Evolutionary conservation across 2,888 invertebrate species (phyloP), one percentile per base, ranked within the genome.

Genomic region (Eupithecia pulchellata): DNA sequence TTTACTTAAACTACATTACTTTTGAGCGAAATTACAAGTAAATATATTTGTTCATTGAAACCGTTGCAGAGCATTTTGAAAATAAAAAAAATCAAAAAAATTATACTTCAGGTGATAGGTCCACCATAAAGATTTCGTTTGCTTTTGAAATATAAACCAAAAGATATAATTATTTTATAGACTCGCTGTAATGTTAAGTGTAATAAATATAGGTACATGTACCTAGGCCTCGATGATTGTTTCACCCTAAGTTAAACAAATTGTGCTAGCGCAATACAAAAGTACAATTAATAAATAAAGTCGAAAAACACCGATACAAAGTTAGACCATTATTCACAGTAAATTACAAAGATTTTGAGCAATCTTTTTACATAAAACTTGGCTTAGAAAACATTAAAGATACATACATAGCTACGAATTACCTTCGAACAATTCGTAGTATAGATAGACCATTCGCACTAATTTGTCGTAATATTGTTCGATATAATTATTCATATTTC

Each of bases 281-380:
- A 72, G 52, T 70, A 57, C 65, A 77, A 77, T 58, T 66, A 68
- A 71, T 75, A 72, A 74, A 77, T 47, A 76, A 73, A 69, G 39
- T 73, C 69, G 60, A 65, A 75, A 68, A 68, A 75, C 72, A 76
- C 71, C 69, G 71, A 75, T 64, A 73, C 72, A 77, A 78, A 79
- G 82, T 86, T 86, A 86, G 85, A 86, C 84, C 86, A 85, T 80
- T 84, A 83, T 83, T 84, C 83, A 83, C 82, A 84, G 79, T 84
- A 80, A 82, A 83, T 84, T 84, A 85, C 81, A 82, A 82, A 82
- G 82, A 83, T 84, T 80, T 88, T 89, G 89, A 88, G 89, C 89
- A 89, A 86, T 81, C 83, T 84, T 81, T 76, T 61, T 30, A 80
- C 73, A 78, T 73, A 80, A 71, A 67, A 61, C 34, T 32, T 61